Percentiles rank a stretch among this genome's conserved stretches.
These are phyloP conservation scores for Oxyura jamaicensis DNA, from an alignment of 2,113 vertebrate genomes.

Conservation along the genomic window DNA sequence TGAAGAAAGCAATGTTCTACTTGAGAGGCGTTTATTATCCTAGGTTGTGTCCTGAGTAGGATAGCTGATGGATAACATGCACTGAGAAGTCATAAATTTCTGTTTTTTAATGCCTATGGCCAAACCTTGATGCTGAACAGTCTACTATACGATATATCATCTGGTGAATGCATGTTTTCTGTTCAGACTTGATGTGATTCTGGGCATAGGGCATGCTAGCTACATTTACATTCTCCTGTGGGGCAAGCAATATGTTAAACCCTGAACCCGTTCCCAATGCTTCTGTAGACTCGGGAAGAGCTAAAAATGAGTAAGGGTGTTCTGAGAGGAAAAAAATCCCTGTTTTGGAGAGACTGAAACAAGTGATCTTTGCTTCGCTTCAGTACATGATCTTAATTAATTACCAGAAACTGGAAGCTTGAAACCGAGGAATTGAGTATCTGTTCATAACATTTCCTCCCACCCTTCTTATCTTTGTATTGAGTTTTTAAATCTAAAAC, in stretches of 20 bases:
- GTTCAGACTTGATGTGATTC: not conserved
- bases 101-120: not conserved
- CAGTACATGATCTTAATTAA: not conserved
- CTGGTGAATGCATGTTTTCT: not conserved
- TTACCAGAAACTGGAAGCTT: not conserved
- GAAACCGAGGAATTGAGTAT: not conserved
- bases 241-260: not conserved
- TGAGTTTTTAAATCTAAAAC: not conserved
- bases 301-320: not conserved
- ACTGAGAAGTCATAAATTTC: not conserved
- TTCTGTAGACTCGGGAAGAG: not conserved
- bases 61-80: not conserved
- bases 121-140: not conserved
- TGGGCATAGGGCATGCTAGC: not conserved
- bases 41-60: not conserved
- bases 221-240: not conserved
- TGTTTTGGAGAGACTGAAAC: not conserved
- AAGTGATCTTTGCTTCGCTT: not conserved
- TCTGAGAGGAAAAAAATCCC: not conserved
- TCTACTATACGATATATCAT: rapidly evolving
- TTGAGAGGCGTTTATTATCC: not conserved
- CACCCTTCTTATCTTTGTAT: not conserved
- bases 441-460: not conserved
- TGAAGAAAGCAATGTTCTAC: not conserved
- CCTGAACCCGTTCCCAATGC: not conserved